These are phyloP conservation scores for Noctua janthina DNA, from an alignment of 2,888 invertebrate genomes.

Conservation along the genomic window DNA sequence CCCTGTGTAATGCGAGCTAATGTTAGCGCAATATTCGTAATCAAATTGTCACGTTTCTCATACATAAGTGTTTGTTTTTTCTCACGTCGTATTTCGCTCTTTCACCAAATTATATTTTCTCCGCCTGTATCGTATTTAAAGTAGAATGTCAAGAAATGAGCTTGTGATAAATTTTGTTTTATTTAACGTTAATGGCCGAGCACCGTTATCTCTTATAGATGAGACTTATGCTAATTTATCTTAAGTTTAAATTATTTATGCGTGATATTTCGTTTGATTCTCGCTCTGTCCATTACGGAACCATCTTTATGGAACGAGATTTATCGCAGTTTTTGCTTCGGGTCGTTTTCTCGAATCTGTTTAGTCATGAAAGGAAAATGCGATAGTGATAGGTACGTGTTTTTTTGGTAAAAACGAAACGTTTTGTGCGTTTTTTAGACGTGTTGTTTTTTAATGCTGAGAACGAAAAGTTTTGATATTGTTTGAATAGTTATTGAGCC, in stretches of 20 bases:
- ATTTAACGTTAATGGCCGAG: constrained; percentile 61
- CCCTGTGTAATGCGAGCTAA: constrained; percentile 33
- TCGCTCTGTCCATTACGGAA: constrained; percentile 55
- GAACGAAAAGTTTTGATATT: not conserved
- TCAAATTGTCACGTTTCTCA: constrained; percentile 52
- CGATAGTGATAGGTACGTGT: constrained; percentile 40
- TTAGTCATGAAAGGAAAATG: constrained; percentile 52
- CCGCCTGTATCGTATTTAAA: constrained; percentile 54
- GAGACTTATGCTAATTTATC: constrained; percentile 59
- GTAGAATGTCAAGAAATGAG: constrained; percentile 66
- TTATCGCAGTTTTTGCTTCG: constrained; percentile 52
- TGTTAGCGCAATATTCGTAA: constrained; percentile 46
- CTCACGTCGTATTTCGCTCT: constrained; percentile 54
- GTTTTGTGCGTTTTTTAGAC: constrained; percentile 17
- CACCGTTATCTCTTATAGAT: constrained; percentile 46
- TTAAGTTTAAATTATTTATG: constrained; percentile 57
- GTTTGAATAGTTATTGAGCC: not conserved
- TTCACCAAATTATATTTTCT: constrained; percentile 67
- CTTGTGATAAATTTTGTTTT: constrained; percentile 68
- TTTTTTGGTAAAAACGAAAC: constrained; percentile 33
- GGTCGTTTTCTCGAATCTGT: constrained; percentile 50
- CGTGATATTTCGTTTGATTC: constrained; percentile 60
- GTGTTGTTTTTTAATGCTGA: constrained; percentile 25
- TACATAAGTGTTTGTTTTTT: constrained; percentile 43
- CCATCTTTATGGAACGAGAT: constrained; percentile 49